Conservation (phyloP, 1,140 invertebrate species). For the Octopus sinensis region DNA sequence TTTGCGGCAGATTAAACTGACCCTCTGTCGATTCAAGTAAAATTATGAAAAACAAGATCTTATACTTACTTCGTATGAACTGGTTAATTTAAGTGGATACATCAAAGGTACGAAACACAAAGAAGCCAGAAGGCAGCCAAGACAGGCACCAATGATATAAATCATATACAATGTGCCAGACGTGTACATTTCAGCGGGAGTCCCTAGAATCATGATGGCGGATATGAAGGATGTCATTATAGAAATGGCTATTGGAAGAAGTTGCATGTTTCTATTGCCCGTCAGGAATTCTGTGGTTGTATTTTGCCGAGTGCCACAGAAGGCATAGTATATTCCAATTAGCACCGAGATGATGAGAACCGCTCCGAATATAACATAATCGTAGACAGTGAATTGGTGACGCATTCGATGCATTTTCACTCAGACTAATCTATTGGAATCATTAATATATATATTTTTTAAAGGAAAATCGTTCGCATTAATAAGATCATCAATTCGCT, state of each 20-base stretch:
- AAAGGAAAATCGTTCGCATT: too few species aligned
- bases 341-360: slow-evolving; percentile 55
- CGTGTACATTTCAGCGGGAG: slow-evolving; percentile 41
- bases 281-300: slow-evolving; percentile 76
- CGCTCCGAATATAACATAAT: slow-evolving; percentile 31
- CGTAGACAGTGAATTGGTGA: slow-evolving; percentile 21
- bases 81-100: slow-evolving; percentile 77
- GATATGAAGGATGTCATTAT: slow-evolving; percentile 78
- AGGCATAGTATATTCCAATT: slow-evolving; percentile 76
- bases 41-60: background rate
- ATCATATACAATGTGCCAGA: slow-evolving; percentile 36
- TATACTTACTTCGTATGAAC: slow-evolving; percentile 79
- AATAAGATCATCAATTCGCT: too few species aligned
- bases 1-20: too few species aligned
- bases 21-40: too few species aligned
- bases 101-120: slow-evolving; percentile 83
- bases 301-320: slow-evolving; percentile 79
- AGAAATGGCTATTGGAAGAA: slow-evolving; percentile 59
- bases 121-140: slow-evolving; percentile 79
- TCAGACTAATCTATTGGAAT: too few species aligned
- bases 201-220: slow-evolving; percentile 79
- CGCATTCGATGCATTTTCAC: background rate
- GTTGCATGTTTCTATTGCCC: slow-evolving; percentile 72
- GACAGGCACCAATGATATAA: slow-evolving; percentile 46
- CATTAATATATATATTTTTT: too few species aligned